Base-by-base conservation (phyloP, 92 coral and sea anemone genomes). In the Siderastrea radians region DNA sequence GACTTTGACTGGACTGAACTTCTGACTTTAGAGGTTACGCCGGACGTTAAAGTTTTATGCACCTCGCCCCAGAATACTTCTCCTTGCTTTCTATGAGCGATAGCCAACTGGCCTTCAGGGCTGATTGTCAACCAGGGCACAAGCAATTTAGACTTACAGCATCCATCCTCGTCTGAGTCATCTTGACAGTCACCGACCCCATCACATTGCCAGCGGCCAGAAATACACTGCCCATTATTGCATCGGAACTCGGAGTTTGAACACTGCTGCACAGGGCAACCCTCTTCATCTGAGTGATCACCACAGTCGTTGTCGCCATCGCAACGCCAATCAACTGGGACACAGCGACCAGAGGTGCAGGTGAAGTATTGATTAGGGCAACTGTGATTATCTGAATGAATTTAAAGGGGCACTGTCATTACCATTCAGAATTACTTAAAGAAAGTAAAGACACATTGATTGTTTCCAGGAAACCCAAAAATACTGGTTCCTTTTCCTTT, bases 261-360 rank as follows among this genome's bases (percentile, higher is more conserved):
- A 51, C 98, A 95, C 84, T 83, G 88, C 38, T 79, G 76, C 19
- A 79, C 60, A 26, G 96, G 90, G 47, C 99, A 97, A 14, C 87
- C 12, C 1, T 74, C 72, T 82, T 97, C 99, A 53, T 97, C 99
- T 1, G 99, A 94, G 51, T 86, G 91, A 94, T 97, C 99, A 45
- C 94, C 96, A 43, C 99, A 97, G 87, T 97, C 98, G 38, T 97
- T 91, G 15, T 94, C 95, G 58, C 68, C 72, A 77, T 97, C 99
- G 45, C 99, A 97, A n/a, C 84, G 91, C 90, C 92, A 97, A n/a
- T 81, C 81, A 74, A 61, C 67, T 13, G 97, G 98, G 16, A 97
- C 84, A 69, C 99, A 97, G 16, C 87, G 94, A 7, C 93, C 94
- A 73, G 84, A 83, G 51, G 90, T 50, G 69, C 99, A 97, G 12